phyloP scores from a whole-genome alignment of 2,888 invertebrate species.

The Didymodactylos carnosus region DNA sequence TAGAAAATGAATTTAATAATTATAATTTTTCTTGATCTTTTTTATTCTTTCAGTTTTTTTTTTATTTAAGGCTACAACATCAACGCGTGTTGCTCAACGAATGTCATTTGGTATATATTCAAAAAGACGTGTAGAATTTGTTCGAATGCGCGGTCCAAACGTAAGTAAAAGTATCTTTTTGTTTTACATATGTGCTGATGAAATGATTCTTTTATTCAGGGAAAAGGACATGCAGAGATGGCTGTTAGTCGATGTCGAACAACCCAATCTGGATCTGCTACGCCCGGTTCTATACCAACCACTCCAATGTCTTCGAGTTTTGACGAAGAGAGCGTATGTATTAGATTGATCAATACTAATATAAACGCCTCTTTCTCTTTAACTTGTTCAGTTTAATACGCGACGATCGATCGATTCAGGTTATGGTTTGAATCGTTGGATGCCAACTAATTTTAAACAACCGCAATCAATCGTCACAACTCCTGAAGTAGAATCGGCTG shows the following conservation, averaged over 20 bases:
- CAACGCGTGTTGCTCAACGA: slow-evolving; percentile 77
- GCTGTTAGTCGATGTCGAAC: slow-evolving; percentile 38
- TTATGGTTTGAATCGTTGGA: background rate
- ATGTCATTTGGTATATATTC: slow-evolving; percentile 62
- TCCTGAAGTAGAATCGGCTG: background rate
- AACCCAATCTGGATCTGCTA: background rate
- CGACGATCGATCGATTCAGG: no score
- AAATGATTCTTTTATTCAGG: background rate
- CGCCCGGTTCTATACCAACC: background rate
- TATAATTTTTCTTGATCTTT: background rate
- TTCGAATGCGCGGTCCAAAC: slow-evolving; percentile 91
- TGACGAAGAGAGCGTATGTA: slow-evolving; percentile 5
- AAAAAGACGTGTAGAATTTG: slow-evolving; percentile 68
- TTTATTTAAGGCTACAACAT: slow-evolving; percentile 44
- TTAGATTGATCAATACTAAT: no score
- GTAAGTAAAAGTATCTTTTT: slow-evolving; percentile 42
- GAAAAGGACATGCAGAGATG: slow-evolving; percentile 71
- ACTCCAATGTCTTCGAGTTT: background rate
- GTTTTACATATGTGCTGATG: background rate
- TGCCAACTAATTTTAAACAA: background rate
- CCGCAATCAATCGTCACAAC: background rate
- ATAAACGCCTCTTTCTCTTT: no score
- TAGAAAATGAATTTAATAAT: slow-evolving; percentile 14
- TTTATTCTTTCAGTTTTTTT: no score
- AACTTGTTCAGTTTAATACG: no score